Percentiles rank a stretch among this genome's conserved stretches.
Conservation (phyloP, 2,113 vertebrate species). For the Odocoileus virginianus region DNA sequence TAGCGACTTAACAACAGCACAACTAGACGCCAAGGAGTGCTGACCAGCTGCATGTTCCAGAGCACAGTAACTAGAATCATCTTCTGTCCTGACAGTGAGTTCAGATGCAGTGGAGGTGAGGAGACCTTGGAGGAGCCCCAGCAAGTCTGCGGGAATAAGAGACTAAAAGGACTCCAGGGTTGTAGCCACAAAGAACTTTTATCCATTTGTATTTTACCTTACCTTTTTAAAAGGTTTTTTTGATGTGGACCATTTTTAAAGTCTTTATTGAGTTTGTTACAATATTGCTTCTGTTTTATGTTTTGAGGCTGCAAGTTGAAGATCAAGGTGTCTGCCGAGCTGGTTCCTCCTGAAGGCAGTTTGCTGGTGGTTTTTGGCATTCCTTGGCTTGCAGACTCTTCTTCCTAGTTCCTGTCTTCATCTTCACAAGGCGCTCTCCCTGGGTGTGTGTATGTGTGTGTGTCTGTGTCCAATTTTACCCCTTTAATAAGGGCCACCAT, state of each 20-base stretch:
- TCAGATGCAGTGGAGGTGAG: neutral
- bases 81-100: neutral
- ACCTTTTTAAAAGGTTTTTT: neutral
- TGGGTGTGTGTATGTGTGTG: neutral
- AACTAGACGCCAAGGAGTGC: neutral
- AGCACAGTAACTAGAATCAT: neutral
- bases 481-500: neutral
- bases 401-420: neutral
- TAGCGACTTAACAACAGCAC: neutral
- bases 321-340: neutral
- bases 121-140: neutral
- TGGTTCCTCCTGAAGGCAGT: neutral
- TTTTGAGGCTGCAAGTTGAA: neutral
- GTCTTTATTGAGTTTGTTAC: neutral
- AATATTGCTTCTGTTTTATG: neutral
- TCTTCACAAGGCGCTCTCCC: neutral
- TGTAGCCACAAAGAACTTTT: neutral
- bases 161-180: neutral
- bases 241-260: neutral
- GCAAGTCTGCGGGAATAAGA: neutral
- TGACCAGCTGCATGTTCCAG: neutral
- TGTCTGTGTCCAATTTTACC: neutral
- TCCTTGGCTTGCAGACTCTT: neutral
- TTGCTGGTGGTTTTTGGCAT: neutral
- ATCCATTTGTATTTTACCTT: neutral